Evolutionary conservation across 1,140 invertebrate genomes (phyloP).

Genomic region (Solenopsis fugax): DNA sequence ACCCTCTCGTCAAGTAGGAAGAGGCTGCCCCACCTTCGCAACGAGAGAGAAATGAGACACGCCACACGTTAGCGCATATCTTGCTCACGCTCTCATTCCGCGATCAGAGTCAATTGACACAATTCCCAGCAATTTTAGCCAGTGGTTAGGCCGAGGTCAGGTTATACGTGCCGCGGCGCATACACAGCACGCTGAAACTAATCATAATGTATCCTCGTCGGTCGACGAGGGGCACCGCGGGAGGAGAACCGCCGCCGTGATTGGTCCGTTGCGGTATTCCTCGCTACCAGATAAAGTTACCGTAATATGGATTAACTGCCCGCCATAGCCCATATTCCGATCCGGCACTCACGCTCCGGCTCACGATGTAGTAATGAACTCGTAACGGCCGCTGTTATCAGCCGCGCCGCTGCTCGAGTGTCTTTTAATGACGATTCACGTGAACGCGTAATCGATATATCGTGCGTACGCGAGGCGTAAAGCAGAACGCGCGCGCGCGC

Average conservation of each 20-base stretch:
- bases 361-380: constrained; percentile 72
- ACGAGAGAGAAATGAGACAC: background rate
- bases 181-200: constrained; percentile 73
- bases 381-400: constrained; percentile 68
- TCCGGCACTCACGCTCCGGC: constrained; percentile 59
- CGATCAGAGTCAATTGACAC: constrained; percentile 72
- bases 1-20: background rate
- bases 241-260: constrained; percentile 64
- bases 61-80: background rate
- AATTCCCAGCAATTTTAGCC: constrained; percentile 76
- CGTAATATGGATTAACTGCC: constrained; percentile 77
- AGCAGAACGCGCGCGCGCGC: background rate
- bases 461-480: constrained; percentile 22
- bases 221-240: constrained; percentile 40
- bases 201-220: constrained; percentile 77
- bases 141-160: constrained; percentile 70
- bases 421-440: constrained; percentile 71
- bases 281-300: constrained; percentile 76
- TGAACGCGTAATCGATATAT: constrained; percentile 58
- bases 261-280: constrained; percentile 78
- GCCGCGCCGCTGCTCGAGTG: constrained; percentile 61
- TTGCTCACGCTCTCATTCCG: constrained; percentile 38
- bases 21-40: background rate
- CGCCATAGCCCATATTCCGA: constrained; percentile 72
- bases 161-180: constrained; percentile 72